phyloP scores from a whole-genome alignment of 2,888 invertebrate species.

The Hydropsyche betteni region DNA sequence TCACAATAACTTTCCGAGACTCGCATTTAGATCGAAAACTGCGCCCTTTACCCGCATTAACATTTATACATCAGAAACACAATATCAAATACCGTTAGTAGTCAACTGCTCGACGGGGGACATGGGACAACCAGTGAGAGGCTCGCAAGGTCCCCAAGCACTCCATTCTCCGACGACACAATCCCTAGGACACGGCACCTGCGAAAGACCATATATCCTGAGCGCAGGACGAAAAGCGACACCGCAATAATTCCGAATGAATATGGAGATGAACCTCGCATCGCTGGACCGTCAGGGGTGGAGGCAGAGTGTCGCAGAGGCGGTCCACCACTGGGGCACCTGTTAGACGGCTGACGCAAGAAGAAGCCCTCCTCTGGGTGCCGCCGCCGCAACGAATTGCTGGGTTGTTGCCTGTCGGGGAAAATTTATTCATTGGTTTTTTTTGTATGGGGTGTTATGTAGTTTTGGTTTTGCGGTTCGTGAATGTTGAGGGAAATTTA shows the following conservation, averaged over 20 bases:
- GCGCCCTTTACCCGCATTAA: too few species aligned
- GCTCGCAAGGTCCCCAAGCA: constrained; percentile 70
- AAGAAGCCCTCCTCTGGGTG: constrained; percentile 66
- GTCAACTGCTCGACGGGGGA: constrained; percentile 65
- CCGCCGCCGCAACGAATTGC: constrained; percentile 66
- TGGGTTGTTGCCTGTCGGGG: background rate
- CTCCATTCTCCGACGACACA: constrained; percentile 71
- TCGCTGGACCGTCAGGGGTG: constrained; percentile 67
- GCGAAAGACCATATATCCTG: constrained; percentile 53
- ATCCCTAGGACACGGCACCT: constrained; percentile 70
- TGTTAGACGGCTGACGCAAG: constrained; percentile 64
- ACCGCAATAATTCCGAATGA: background rate
- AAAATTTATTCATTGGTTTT: too few species aligned
- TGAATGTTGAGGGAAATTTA: too few species aligned
- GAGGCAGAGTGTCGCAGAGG: constrained; percentile 64
- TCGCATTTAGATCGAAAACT: too few species aligned
- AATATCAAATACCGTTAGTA: constrained; percentile 58
- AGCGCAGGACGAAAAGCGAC: background rate
- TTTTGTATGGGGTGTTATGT: too few species aligned
- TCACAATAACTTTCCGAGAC: too few species aligned
- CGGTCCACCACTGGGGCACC: constrained; percentile 61
- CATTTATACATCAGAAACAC: too few species aligned
- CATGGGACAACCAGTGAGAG: constrained; percentile 65
- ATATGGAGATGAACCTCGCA: constrained; percentile 59
- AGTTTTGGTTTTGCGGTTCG: too few species aligned